phyloP scores from a whole-genome alignment of 23 tunicate genomes.

The Corella eumyota region DNA sequence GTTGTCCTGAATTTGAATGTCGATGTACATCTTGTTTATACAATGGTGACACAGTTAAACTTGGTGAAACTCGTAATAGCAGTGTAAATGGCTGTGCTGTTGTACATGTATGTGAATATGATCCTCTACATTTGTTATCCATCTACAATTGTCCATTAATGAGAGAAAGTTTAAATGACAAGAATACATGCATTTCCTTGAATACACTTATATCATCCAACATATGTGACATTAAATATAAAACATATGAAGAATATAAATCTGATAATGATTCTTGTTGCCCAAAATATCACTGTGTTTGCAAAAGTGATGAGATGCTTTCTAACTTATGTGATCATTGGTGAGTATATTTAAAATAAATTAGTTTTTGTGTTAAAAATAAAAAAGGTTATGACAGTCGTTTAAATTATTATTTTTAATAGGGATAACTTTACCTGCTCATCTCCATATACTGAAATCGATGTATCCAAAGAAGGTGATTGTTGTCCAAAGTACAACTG shows the following conservation, averaged over 20 bases:
- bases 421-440: too few species aligned
- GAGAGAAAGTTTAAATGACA: not conserved
- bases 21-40: not conserved
- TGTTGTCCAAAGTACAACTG: not conserved
- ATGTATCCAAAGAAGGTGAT: too few species aligned
- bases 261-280: slow-evolving; percentile 8
- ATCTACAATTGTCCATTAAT: not conserved
- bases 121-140: too few species aligned
- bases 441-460: too few species aligned
- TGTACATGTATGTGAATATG: too few species aligned
- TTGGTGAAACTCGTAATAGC: too few species aligned
- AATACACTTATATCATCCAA: too few species aligned
- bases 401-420: too few species aligned
- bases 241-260: not conserved
- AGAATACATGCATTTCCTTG: not conserved
- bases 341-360: too few species aligned
- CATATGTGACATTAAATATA: not conserved
- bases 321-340: slow-evolving; percentile 1
- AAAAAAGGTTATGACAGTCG: too few species aligned
- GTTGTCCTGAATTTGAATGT: slow-evolving; percentile 7
- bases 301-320: slow-evolving; percentile 3
- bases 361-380: too few species aligned
- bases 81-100: too few species aligned
- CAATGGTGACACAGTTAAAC: not conserved
- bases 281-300: slow-evolving; percentile 4